phyloP scores from a whole-genome alignment of 2,797 vertebrate species.

The Lacerta agilis region DNA sequence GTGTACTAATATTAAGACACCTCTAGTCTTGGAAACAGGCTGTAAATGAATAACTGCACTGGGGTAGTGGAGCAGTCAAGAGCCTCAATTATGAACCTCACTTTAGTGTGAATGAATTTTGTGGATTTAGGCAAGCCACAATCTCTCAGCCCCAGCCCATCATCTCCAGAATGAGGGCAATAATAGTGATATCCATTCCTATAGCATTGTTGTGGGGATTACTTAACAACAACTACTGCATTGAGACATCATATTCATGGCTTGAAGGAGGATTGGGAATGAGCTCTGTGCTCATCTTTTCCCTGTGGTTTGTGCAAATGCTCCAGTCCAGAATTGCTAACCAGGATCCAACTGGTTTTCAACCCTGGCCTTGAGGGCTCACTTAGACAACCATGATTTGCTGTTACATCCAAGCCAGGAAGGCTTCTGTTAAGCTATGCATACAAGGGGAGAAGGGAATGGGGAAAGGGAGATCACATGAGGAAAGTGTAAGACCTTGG shows the following conservation, averaged over 20 bases:
- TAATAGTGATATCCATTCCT: not conserved
- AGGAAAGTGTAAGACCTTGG: not conserved
- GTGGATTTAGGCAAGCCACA: not conserved
- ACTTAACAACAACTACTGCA: not conserved
- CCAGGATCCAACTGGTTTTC: not conserved
- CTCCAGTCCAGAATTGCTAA: not conserved
- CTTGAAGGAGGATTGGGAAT: not conserved
- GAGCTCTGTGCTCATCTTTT: not conserved
- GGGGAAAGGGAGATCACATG: not conserved
- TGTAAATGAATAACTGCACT: not conserved
- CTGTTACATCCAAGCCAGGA: not conserved
- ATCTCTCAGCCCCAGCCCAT: not conserved
- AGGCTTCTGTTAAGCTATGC: not conserved
- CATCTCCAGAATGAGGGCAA: not conserved
- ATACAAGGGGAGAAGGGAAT: not conserved
- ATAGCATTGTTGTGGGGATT: not conserved
- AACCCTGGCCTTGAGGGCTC: not conserved
- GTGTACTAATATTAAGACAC: not conserved
- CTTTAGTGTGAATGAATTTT: not conserved
- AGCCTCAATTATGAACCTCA: not conserved
- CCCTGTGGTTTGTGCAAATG: not conserved
- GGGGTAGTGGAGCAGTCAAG: not conserved
- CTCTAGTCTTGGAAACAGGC: not conserved
- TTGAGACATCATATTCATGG: not conserved
- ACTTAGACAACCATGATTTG: not conserved